Percentiles rank a stretch among this genome's conserved stretches.
Conservation (phyloP, 1,140 invertebrate species). For the Drosophila prosaltans region DNA sequence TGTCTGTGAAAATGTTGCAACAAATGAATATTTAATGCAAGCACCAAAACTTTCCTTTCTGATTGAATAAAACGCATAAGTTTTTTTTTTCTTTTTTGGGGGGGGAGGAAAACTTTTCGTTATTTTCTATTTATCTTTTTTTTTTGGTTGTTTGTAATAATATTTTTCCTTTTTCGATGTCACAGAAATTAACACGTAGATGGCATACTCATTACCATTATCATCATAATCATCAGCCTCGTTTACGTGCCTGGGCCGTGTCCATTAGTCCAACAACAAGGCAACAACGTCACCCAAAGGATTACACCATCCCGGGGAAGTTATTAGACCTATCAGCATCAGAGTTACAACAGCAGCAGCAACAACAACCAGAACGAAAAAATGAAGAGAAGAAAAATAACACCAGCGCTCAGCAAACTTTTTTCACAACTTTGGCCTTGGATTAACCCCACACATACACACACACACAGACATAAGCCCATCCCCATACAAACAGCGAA, state of each 20-base stretch:
- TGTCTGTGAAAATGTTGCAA: conserved; percentile 51
- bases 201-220: conserved; percentile 53
- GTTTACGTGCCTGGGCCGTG: conserved; percentile 72
- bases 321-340: conserved; percentile 77
- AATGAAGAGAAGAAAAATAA: conserved; percentile 30
- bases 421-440: conserved; percentile 69
- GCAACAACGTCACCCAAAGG: conserved; percentile 60
- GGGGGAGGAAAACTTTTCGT: conserved; percentile 31
- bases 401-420: conserved; percentile 39
- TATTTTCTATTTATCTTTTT: background rate
- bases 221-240: conserved; percentile 61
- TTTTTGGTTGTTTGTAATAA: background rate
- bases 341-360: conserved; percentile 20
- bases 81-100: background rate
- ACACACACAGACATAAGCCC: background rate
- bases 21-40: conserved; percentile 77
- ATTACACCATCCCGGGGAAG: conserved; percentile 71
- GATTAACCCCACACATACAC: conserved; percentile 53
- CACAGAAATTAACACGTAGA: conserved; percentile 75
- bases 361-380: conserved; percentile 29
- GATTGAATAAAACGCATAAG: conserved; percentile 74
- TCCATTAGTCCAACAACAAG: conserved; percentile 61
- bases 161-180: conserved; percentile 36
- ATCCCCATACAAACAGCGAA: conserved; percentile 8
- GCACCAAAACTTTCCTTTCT: conserved; percentile 50